A percentile compares a stretch with the other conserved stretches of the same genome.
Conservation (phyloP, 2,888 invertebrate genomes). For the Anoplius nigerrimus region DNA sequence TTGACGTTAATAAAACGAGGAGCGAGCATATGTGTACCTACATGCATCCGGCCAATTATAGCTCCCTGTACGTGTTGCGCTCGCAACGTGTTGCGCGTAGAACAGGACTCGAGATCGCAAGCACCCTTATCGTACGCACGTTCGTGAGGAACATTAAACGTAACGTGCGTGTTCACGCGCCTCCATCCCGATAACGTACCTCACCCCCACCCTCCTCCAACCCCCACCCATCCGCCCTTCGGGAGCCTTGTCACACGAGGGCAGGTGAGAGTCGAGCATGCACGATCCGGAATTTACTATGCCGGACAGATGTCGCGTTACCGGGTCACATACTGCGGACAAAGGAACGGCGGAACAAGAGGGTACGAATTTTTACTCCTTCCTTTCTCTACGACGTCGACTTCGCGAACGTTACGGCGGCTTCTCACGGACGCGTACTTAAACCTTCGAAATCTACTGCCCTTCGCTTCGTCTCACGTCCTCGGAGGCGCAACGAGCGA, state of each 20-base stretch:
- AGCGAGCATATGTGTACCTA: slow-evolving; percentile 16
- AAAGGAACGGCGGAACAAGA: no score
- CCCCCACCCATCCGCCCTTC: neutral
- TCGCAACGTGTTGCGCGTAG: slow-evolving; percentile 49
- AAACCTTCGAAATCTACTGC: no score
- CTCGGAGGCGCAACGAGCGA: no score
- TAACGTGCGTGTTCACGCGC: slow-evolving; percentile 55
- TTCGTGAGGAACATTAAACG: slow-evolving; percentile 41
- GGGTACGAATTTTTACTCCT: no score
- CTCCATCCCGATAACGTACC: slow-evolving; percentile 41
- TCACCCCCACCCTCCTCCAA: neutral
- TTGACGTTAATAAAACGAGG: slow-evolving; percentile 45
- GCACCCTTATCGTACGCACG: slow-evolving; percentile 51
- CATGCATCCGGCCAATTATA: slow-evolving; percentile 44
- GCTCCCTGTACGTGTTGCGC: slow-evolving; percentile 30
- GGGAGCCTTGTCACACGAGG: slow-evolving; percentile 12
- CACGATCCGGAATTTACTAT: slow-evolving; percentile 9
- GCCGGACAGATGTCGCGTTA: neutral
- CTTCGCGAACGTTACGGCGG: no score
- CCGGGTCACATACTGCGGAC: neutral
- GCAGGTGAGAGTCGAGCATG: slow-evolving; percentile 25
- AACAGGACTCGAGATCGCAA: slow-evolving; percentile 40
- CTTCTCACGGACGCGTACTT: no score
- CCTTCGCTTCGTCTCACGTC: no score
- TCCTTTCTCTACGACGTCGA: no score